Evolutionary conservation across 2,113 vertebrate species (phyloP).

Genomic region (Apeltes quadracus): DNA sequence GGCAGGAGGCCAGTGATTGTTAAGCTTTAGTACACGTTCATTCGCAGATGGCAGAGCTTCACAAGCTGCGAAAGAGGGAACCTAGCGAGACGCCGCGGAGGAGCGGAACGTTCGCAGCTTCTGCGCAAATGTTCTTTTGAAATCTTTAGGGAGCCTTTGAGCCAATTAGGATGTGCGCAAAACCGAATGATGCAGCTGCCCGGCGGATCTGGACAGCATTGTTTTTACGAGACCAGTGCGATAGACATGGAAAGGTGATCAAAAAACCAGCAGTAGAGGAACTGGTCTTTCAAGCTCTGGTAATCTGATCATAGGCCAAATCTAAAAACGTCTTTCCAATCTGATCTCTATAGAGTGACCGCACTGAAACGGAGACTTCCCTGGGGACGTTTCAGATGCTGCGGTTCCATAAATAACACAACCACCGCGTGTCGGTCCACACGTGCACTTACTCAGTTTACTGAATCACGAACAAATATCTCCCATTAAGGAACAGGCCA

Average conservation of each 20-base stretch:
- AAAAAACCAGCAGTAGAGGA: neutral
- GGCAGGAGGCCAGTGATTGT: slow-evolving; percentile 10
- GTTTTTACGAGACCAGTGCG: neutral
- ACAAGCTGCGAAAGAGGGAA: slow-evolving; percentile 13
- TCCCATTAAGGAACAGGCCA: slow-evolving; percentile 24
- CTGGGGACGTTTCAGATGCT: slow-evolving; percentile 1
- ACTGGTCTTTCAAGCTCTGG: neutral
- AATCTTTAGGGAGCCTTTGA: slow-evolving; percentile 19
- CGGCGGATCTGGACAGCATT: neutral
- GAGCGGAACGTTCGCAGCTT: slow-evolving; percentile 21
- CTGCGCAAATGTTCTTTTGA: slow-evolving; percentile 29
- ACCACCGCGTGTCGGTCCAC: no score
- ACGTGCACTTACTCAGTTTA: neutral
- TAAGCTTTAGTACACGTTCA: slow-evolving; percentile 26
- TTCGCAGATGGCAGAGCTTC: slow-evolving; percentile 34
- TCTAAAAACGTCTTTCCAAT: slow-evolving; percentile 7
- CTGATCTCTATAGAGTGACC: neutral
- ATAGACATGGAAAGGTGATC: neutral
- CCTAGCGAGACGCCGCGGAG: slow-evolving; percentile 1
- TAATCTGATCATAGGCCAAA: neutral
- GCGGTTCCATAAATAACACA: slow-evolving; percentile 8
- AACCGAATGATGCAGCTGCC: slow-evolving; percentile 9
- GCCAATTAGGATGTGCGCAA: slow-evolving; percentile 11
- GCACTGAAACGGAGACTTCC: neutral
- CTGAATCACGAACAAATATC: slow-evolving; percentile 25